Evolutionary conservation across 1,140 invertebrate species (phyloP), one percentile per base, ranked within the genome.

Genomic region (Heterodera carotae): DNA sequence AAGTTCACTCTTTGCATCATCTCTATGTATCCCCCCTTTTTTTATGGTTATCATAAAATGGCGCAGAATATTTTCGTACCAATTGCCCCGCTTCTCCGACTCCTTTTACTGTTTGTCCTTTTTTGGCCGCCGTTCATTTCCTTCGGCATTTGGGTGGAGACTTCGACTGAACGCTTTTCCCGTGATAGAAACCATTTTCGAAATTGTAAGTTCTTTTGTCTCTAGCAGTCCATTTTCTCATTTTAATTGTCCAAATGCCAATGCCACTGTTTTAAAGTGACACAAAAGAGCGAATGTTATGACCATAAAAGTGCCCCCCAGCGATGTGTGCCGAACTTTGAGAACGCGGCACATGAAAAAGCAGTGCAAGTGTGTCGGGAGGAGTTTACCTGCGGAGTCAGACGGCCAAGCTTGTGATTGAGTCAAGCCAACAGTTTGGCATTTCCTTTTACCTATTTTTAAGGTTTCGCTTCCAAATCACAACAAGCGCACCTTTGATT

Each of bases 241-340:
- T 69, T 33, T 27, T 7, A 33, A 69, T 69, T 69, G n/a, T 69
- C 2, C 7, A 43, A 39, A 22, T 69, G 36, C 31, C 36, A 69
- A 5, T 25, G 7, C 27, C n/a, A 12, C n/a, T 69, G 8, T 0
- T 39, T 31, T 69, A 8, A 59, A 39, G 68, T 18, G n/a, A 2
- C 53, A 25, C 1, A 69, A 8, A 2, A 59, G 7, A 86, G 85
- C 77, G 31, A 66, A 34, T 91, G 91, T 83, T 91, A 91, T 79
- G 90, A 91, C 82, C 69, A 82, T 12, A 80, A 79, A 6, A 87
- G 88, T 48, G 75, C 80, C 25, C 84, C 91, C 25, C 90, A 95
- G 92, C 91, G 93, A 90, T 98, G 96, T 88, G 92, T 95, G 81
- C 95, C 96, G 0, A 93, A 93, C 76, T 98, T 98, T 88, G 93